Evolutionary conservation across 2,797 vertebrate species (phyloP).

Genomic region (Hyperoplus immaculatus): DNA sequence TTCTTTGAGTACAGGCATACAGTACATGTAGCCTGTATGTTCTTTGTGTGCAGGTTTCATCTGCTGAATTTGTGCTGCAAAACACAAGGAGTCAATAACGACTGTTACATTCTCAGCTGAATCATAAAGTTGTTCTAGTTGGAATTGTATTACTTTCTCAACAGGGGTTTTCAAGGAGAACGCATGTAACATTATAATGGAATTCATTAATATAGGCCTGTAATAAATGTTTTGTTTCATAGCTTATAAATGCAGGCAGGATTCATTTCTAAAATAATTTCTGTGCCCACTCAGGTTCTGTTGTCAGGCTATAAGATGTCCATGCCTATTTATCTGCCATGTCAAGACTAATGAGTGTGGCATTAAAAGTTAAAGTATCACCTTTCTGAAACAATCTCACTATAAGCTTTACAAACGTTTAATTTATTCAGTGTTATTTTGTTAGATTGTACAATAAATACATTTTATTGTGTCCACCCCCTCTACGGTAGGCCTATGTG

Average conservation of each 20-base stretch:
- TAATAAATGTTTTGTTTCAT: not conserved
- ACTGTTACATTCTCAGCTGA: not conserved
- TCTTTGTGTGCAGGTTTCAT: not conserved
- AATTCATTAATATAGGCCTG: not conserved
- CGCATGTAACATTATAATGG: not conserved
- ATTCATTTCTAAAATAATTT: not conserved
- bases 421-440: not conserved
- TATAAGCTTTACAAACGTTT: constrained; percentile 3
- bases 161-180: not conserved
- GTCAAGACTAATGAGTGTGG: not conserved
- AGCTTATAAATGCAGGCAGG: not conserved
- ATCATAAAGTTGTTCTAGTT: not conserved
- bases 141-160: not conserved
- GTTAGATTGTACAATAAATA: not conserved
- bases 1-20: not conserved
- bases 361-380: not conserved
- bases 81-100: not conserved
- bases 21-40: not conserved
- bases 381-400: not conserved
- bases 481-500: not conserved
- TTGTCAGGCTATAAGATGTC: not conserved
- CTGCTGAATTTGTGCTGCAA: not conserved
- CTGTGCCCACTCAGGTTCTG: not conserved
- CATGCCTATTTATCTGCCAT: not conserved
- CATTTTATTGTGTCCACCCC: not conserved